phyloP scores from a whole-genome alignment of 2,888 invertebrate species.

The Diachrysia chrysitis region DNA sequence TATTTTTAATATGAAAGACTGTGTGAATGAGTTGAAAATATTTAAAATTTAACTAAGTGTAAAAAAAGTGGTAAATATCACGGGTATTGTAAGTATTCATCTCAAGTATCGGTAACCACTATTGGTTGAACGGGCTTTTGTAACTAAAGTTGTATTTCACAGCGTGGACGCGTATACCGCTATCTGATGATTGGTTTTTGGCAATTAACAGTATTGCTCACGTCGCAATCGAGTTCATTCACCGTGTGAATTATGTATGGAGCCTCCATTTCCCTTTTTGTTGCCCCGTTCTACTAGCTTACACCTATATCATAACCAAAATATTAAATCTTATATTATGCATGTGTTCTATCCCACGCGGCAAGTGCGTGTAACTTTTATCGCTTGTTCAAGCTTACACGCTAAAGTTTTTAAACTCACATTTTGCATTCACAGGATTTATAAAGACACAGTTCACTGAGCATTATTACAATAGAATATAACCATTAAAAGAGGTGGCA shows the following conservation, averaged over 20 bases:
- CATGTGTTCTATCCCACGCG: conserved; percentile 40
- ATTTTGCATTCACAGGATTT: conserved; percentile 41
- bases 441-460: conserved; percentile 39
- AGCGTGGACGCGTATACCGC: conserved; percentile 82
- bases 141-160: conserved; percentile 87
- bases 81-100: conserved; percentile 49
- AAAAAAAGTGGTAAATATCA: conserved; percentile 41
- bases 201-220: conserved; percentile 89
- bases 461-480: conserved; percentile 41
- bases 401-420: conserved; percentile 30
- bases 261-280: conserved; percentile 82
- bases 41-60: conserved; percentile 55
- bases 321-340: conserved; percentile 47
- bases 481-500: conserved; percentile 47
- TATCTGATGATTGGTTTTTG: conserved; percentile 90
- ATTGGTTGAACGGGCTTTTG: conserved; percentile 74
- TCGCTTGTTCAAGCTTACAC: conserved; percentile 16
- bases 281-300: conserved; percentile 72
- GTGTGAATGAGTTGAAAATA: conserved; percentile 18
- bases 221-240: conserved; percentile 87
- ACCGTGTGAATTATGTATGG: conserved; percentile 89
- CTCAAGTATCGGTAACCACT: conserved; percentile 47
- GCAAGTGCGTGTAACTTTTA: conserved; percentile 32
- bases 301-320: conserved; percentile 54
- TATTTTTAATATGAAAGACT: conserved; percentile 16